Evolutionary conservation across 30 jellyfish, hydroid and myxozoan genomes (phyloP).

Genomic region (Rhopilema esculentum): DNA sequence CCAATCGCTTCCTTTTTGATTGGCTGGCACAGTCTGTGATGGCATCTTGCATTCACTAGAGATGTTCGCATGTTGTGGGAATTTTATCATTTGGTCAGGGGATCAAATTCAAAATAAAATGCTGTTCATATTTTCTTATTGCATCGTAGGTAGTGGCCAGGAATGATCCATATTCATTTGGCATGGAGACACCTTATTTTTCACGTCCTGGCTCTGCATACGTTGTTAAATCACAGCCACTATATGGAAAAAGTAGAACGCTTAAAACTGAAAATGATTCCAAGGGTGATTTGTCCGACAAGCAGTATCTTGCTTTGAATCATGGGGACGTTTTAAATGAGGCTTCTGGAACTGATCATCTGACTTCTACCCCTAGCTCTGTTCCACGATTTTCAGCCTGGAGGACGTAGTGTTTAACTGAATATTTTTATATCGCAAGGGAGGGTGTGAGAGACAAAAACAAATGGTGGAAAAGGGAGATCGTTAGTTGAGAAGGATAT

Average conservation of each 20-base stretch:
- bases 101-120: too few species aligned
- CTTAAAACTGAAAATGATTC: not conserved
- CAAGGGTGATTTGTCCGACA: conserved; percentile 3
- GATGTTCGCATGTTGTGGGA: too few species aligned
- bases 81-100: too few species aligned
- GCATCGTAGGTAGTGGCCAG: not conserved
- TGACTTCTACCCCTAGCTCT: not conserved
- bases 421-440: too few species aligned
- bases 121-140: too few species aligned
- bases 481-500: too few species aligned
- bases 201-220: conserved; percentile 72
- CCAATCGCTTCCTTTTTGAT: too few species aligned
- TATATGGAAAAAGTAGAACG: not conserved
- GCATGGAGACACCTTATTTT: conserved; percentile 28
- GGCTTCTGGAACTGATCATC: not conserved
- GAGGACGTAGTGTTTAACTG: conserved; percentile 18
- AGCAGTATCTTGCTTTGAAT: conserved; percentile 31
- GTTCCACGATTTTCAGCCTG: conserved; percentile 44
- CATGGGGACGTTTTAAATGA: conserved; percentile 40
- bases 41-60: too few species aligned
- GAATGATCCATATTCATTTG: not conserved
- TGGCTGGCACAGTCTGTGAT: not conserved
- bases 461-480: too few species aligned
- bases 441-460: too few species aligned
- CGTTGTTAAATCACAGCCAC: conserved; percentile 43